Evolutionary conservation across 2,888 invertebrate genomes (phyloP).

Genomic region (Schizotus pectinicornis): DNA sequence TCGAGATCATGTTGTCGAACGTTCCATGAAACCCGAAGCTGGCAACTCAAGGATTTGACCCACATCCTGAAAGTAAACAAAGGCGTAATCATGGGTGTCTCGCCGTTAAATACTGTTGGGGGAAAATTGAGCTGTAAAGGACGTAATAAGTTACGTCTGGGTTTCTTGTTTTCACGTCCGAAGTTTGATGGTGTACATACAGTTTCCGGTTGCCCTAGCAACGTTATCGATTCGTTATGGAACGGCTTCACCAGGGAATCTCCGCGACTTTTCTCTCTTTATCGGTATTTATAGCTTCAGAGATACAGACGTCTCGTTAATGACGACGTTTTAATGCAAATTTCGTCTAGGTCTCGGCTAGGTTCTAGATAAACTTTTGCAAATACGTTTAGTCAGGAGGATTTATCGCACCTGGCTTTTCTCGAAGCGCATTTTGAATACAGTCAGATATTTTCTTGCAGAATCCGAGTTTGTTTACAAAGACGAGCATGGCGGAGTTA

Average conservation of each 20-base stretch:
- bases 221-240: slow-evolving; percentile 41
- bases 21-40: no score
- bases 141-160: slow-evolving; percentile 7
- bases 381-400: slow-evolving; percentile 6
- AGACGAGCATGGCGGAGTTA: slow-evolving; percentile 78
- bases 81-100: background rate
- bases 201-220: slow-evolving; percentile 38
- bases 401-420: slow-evolving; percentile 1
- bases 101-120: background rate
- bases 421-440: background rate
- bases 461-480: slow-evolving; percentile 80
- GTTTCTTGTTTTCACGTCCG: slow-evolving; percentile 21
- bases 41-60: no score
- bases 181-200: slow-evolving; percentile 32
- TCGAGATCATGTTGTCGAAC: no score
- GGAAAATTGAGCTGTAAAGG: background rate
- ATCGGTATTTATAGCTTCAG: slow-evolving; percentile 7
- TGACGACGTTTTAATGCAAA: slow-evolving; percentile 1
- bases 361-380: background rate
- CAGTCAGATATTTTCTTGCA: slow-evolving; percentile 57
- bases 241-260: slow-evolving; percentile 28
- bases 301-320: background rate
- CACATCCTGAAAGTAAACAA: no score
- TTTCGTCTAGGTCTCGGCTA: background rate
- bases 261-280: slow-evolving; percentile 8